phyloP scores from a whole-genome alignment of 2,113 vertebrate species.

The Pollachius pollachius region DNA sequence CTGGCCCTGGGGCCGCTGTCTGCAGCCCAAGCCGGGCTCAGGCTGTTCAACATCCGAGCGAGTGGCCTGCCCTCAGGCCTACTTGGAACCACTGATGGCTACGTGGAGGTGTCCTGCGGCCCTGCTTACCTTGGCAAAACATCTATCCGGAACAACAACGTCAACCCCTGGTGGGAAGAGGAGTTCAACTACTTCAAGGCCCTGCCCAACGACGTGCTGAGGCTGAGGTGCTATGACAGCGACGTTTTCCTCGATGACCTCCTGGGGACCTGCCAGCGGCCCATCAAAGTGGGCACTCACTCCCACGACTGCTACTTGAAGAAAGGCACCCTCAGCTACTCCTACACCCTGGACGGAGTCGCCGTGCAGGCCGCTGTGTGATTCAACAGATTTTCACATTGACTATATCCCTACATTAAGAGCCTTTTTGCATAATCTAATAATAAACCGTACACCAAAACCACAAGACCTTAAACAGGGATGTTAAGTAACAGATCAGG shows the following conservation, averaged over 20 bases:
- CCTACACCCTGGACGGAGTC: constrained; percentile 25
- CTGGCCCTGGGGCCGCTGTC: constrained; percentile 21
- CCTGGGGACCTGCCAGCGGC: constrained; percentile 34
- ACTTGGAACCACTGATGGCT: constrained; percentile 37
- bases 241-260: constrained; percentile 9
- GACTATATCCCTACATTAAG: neutral
- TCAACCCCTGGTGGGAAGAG: constrained; percentile 49
- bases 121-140: constrained; percentile 21
- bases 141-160: neutral
- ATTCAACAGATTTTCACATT: neutral
- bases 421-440: neutral
- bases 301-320: constrained; percentile 33
- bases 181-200: constrained; percentile 31
- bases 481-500: too few species aligned
- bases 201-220: constrained; percentile 20
- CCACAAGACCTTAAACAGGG: too few species aligned
- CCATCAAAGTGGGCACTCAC: constrained; percentile 28
- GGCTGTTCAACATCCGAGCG: constrained; percentile 34
- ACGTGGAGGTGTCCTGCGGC: constrained; percentile 37
- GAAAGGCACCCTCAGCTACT: constrained; percentile 39
- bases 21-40: constrained; percentile 16
- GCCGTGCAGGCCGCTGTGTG: neutral
- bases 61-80: constrained; percentile 14
- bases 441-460: too few species aligned
- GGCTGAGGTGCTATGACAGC: constrained; percentile 30